Evolutionary conservation across 2,797 vertebrate genomes (phyloP).

Genomic region (Myotis myotis): DNA sequence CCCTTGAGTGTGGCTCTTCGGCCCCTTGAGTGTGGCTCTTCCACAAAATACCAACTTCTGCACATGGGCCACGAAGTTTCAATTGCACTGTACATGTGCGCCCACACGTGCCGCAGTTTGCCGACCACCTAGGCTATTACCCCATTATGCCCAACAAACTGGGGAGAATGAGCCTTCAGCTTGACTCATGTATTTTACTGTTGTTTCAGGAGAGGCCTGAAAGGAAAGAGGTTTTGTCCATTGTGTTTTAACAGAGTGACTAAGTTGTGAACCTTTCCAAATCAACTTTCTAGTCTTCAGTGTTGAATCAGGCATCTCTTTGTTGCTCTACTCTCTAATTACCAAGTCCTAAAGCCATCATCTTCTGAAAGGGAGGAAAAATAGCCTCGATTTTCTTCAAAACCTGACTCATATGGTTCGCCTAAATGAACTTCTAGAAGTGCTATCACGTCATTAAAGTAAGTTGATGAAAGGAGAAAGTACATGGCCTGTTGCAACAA

Average conservation of each 20-base stretch:
- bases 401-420: not conserved
- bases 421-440: constrained; percentile 18
- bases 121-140: not conserved
- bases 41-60: no score
- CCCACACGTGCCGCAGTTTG: no score
- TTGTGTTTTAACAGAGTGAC: constrained; percentile 65
- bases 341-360: constrained; percentile 44
- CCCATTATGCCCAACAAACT: constrained; percentile 32
- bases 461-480: constrained; percentile 52
- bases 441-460: not conserved
- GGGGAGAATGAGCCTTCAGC: constrained; percentile 46
- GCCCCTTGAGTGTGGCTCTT: no score
- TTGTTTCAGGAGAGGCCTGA: constrained; percentile 50
- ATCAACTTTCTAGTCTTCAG: constrained; percentile 39
- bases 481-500: not conserved
- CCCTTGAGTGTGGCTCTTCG: no score
- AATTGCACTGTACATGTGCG: no score
- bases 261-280: constrained; percentile 64
- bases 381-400: constrained; percentile 36
- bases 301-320: constrained; percentile 65
- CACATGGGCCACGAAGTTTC: no score
- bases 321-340: constrained; percentile 57
- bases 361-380: constrained; percentile 59
- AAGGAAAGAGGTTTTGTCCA: constrained; percentile 41
- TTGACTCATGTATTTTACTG: constrained; percentile 61